phyloP scores from a whole-genome alignment of 2,888 invertebrate genomes.

The Coelopa pilipes region DNA sequence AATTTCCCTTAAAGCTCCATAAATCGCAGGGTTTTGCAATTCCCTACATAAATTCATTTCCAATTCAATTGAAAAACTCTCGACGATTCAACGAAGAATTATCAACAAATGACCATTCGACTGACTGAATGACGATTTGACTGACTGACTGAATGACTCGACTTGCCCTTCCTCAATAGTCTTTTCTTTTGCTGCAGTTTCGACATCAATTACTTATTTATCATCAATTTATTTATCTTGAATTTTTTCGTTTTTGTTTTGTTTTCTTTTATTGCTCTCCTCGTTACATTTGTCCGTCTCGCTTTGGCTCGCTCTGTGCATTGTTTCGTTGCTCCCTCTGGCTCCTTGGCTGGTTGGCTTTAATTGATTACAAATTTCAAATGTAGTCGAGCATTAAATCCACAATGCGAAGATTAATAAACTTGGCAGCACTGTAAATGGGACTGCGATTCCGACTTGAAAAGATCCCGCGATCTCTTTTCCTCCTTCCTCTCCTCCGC shows the following conservation, averaged over 20 bases:
- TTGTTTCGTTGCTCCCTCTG: neutral
- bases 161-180: conserved; percentile 26
- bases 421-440: neutral
- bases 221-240: conserved; percentile 4
- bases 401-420: conserved; percentile 11
- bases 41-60: too few species aligned
- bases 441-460: too few species aligned
- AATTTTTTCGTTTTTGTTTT: too few species aligned
- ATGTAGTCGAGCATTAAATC: conserved; percentile 4
- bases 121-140: too few species aligned
- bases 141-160: neutral
- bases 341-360: neutral
- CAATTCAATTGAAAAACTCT: too few species aligned
- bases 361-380: conserved; percentile 25
- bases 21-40: too few species aligned
- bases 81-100: too few species aligned
- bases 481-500: neutral
- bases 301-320: too few species aligned
- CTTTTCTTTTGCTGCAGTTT: conserved; percentile 4
- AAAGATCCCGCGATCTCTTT: too few species aligned
- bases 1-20: too few species aligned
- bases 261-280: neutral
- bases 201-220: conserved; percentile 2
- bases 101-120: too few species aligned
- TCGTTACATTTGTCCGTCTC: neutral